phyloP scores from a whole-genome alignment of 1,140 invertebrate genomes.

The Telenomus remus region DNA sequence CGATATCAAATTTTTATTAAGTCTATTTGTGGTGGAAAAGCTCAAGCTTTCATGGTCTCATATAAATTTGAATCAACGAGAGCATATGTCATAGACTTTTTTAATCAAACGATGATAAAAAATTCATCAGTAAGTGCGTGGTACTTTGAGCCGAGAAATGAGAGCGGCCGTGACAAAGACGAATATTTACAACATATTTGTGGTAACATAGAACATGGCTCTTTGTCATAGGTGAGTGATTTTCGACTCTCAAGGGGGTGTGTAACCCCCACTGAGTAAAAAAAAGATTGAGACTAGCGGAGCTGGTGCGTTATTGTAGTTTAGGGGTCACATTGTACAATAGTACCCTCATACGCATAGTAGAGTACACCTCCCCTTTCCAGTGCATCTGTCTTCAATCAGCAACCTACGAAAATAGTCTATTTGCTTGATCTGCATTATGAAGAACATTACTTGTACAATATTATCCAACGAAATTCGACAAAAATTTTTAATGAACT shows the following conservation, averaged over 20 bases:
- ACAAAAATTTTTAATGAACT: too few species aligned
- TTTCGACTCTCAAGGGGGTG: constrained; percentile 61
- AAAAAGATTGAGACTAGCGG: constrained; percentile 55
- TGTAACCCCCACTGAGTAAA: constrained; percentile 39
- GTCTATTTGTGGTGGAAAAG: too few species aligned
- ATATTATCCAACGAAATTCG: too few species aligned
- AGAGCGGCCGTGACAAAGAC: constrained; percentile 29
- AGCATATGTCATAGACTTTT: too few species aligned
- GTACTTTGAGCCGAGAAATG: neutral
- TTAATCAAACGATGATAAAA: constrained; percentile 3
- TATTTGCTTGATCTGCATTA: constrained; percentile 59
- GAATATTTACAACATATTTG: constrained; percentile 72
- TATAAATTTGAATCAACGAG: neutral
- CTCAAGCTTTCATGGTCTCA: neutral
- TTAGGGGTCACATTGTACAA: constrained; percentile 68
- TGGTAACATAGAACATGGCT: constrained; percentile 69
- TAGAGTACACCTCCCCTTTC: constrained; percentile 66
- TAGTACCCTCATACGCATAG: constrained; percentile 68
- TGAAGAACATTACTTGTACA: constrained; percentile 63
- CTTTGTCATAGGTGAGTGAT: constrained; percentile 71
- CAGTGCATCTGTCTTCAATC: constrained; percentile 75
- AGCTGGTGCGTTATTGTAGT: constrained; percentile 69
- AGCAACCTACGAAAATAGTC: constrained; percentile 72
- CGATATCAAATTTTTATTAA: too few species aligned
- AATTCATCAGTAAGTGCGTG: constrained; percentile 8